Evolutionary conservation across 1,140 invertebrate genomes (phyloP).

Genomic region (Caenorhabditis remanei): DNA sequence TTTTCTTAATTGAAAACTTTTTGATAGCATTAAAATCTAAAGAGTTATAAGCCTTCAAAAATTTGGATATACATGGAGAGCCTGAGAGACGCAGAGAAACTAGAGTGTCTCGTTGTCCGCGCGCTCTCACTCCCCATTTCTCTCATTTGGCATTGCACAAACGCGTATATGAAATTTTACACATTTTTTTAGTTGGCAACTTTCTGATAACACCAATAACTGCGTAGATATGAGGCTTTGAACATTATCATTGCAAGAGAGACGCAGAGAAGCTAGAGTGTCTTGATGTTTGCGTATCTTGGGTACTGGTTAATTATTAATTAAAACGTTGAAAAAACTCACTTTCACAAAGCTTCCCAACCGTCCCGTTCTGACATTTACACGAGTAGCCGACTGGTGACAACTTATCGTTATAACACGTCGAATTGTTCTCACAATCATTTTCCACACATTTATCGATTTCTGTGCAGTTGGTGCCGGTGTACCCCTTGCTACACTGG

Average conservation of each 20-base stretch:
- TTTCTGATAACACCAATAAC: no score
- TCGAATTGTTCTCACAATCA: constrained; percentile 37
- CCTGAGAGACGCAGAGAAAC: constrained; percentile 23
- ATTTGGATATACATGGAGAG: no score
- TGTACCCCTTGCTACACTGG: constrained; percentile 1
- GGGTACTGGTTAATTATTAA: no score
- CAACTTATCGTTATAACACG: constrained; percentile 38
- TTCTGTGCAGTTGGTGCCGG: background rate
- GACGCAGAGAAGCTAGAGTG: constrained; percentile 31
- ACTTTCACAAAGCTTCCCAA: constrained; percentile 64
- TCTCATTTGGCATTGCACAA: no score
- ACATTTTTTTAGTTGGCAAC: no score
- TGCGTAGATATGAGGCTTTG: no score
- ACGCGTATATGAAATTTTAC: no score
- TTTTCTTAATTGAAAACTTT: no score
- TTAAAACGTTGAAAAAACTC: background rate
- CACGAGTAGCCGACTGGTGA: constrained; percentile 57
- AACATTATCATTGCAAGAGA: background rate
- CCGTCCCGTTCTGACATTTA: constrained; percentile 60
- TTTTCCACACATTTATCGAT: constrained; percentile 33
- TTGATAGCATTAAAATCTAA: no score
- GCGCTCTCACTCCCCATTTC: background rate
- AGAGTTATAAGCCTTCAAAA: no score
- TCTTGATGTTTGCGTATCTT: constrained; percentile 7
- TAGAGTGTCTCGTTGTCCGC: background rate